Percentiles rank a stretch among this genome's conserved stretches.
phyloP scores from a whole-genome alignment of 2,797 vertebrate genomes.

The Anas capensis region DNA sequence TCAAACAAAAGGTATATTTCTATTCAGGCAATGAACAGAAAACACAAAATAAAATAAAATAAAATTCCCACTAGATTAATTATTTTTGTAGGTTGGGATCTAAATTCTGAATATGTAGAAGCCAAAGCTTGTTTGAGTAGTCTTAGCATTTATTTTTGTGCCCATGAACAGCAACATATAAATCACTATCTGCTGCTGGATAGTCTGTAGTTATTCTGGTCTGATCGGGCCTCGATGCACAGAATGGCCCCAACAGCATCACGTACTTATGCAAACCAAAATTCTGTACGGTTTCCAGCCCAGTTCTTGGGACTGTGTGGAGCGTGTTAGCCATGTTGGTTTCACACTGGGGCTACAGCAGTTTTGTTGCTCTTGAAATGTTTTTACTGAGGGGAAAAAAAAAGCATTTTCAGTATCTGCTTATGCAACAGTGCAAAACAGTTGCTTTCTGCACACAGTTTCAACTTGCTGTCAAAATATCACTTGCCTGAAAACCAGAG shows the following conservation, averaged over 20 bases:
- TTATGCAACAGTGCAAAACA: background rate
- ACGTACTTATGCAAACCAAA: background rate
- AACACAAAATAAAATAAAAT: background rate
- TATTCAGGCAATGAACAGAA: background rate
- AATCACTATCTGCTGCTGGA: background rate
- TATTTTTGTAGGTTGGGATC: background rate
- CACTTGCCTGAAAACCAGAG: background rate
- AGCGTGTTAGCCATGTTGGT: background rate
- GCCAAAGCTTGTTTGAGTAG: background rate
- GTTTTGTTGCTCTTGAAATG: background rate
- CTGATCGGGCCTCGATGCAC: background rate
- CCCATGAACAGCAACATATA: background rate
- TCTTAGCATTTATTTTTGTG: background rate
- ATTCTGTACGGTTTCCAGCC: background rate
- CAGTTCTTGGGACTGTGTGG: background rate
- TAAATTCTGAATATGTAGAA: background rate
- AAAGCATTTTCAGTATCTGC: background rate
- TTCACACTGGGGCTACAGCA: background rate
- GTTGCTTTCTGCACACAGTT: background rate
- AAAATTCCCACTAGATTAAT: background rate
- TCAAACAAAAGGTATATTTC: background rate
- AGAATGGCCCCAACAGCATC: background rate
- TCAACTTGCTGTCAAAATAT: background rate
- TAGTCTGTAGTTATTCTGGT: background rate
- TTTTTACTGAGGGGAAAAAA: background rate